Evolutionary conservation across 2,797 vertebrate species (phyloP).

Genomic region (Eidolon dupreanum): DNA sequence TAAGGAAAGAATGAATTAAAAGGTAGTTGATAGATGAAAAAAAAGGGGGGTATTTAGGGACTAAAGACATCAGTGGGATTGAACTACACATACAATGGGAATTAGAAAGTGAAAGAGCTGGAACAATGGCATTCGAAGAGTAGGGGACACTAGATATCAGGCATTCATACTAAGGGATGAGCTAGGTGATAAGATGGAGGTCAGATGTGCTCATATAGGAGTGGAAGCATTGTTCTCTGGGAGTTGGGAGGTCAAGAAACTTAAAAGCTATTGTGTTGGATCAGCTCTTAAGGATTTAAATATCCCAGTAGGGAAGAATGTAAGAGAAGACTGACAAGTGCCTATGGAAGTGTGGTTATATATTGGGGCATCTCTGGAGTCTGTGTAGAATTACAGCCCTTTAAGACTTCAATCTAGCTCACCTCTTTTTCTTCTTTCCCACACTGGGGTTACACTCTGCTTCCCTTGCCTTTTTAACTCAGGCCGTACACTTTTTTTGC

Average conservation of each 20-base stretch:
- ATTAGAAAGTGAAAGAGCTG: neutral
- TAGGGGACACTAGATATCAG: neutral
- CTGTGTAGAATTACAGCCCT: neutral
- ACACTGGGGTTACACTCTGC: neutral
- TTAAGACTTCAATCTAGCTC: neutral
- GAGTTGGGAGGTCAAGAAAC: neutral
- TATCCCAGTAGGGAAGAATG: neutral
- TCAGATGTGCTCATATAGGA: neutral
- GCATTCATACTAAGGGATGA: neutral
- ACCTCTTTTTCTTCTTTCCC: neutral
- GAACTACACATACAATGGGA: neutral
- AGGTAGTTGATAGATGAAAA: neutral
- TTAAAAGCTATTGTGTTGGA: neutral
- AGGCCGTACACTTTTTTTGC: neutral
- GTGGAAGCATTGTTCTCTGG: neutral
- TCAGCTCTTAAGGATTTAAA: neutral
- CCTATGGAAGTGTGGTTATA: neutral
- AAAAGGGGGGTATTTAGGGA: neutral
- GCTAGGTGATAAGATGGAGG: neutral
- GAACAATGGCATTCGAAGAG: neutral
- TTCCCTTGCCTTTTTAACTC: neutral
- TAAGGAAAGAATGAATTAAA: neutral
- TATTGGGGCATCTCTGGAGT: neutral
- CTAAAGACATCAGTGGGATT: neutral
- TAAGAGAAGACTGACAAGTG: neutral